Base-by-base conservation (phyloP, 1,140 invertebrate species). In the Ylistrum balloti region DNA sequence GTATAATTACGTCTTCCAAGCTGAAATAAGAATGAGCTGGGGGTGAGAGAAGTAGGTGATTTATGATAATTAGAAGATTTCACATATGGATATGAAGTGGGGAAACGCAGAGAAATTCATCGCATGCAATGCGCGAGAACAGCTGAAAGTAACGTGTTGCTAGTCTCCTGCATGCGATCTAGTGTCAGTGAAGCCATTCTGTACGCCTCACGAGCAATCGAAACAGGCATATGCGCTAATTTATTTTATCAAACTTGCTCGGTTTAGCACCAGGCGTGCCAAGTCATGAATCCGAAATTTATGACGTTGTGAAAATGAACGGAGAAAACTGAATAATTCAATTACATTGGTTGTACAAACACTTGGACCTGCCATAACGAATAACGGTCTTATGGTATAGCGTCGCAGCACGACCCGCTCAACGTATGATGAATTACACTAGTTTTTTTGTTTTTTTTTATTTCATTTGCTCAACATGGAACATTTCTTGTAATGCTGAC, bases 31-130 rank as follows among this genome's bases (percentile, higher is more conserved):
- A 17, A 74, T 28, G 56, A 74, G 28, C 56, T 11, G 56, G 9
- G 56, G 56, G 56, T 74, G 56, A 74, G 56, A 74, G 56, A 11
- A 74, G 9, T 74, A 74, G 56, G 56, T 74, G 56, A 74, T 74
- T 74, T 74, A 74, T 74, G 56, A n/a, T 74, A 74, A 74, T 74
- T 74, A 74, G 56, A 74, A 74, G 56, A 74, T 74, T 74, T 74
- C 56, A 74, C 56, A 74, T 74, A 74, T 74, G 56, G 56, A 74
- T 74, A n/a, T 74, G 56, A 74, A 74, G 56, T 74, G 56, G 56
- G n/a, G 56, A 74, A 74, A 74, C 56, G 9, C 56, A 74, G 22
- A 74, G 56, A 74, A 74, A 28, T 74, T 74, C 56, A 74, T 74
- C 56, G 56, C 56, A 74, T 74, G 56, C 56, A 74, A 74, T 74